Conservation (phyloP, 2,797 vertebrate species). For the Pseudomugil tenellus region DNA sequence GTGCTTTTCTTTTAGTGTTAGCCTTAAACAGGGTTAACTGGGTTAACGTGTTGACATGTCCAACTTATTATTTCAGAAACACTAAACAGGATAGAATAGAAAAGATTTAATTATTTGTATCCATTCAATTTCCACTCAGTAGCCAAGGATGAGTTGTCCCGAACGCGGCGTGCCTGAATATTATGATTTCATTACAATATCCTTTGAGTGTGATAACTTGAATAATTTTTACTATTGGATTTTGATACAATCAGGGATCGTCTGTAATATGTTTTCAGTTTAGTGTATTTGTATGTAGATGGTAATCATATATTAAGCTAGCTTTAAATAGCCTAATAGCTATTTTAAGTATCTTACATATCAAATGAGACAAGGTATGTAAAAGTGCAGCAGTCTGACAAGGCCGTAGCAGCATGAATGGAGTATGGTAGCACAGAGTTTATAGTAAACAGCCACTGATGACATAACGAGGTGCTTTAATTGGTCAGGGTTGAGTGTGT, state of each 20-base stretch:
- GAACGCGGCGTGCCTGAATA: too few relatives aligned
- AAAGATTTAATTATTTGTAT: too few relatives aligned
- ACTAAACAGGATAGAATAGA: background rate
- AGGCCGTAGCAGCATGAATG: conserved; percentile 12
- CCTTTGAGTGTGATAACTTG: too few relatives aligned
- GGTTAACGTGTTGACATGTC: background rate
- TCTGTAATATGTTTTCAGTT: too few relatives aligned
- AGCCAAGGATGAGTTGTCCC: too few relatives aligned
- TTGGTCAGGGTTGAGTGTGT: conserved; percentile 55
- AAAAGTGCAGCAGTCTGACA: conserved; percentile 9
- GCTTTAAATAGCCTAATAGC: too few relatives aligned
- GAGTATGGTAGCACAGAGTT: conserved; percentile 22
- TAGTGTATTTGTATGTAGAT: too few relatives aligned
- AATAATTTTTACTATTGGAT: too few relatives aligned
- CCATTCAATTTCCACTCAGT: too few relatives aligned
- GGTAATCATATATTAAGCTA: too few relatives aligned
- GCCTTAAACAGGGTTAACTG: background rate
- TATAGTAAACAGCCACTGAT: conserved; percentile 69
- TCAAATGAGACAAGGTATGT: background rate
- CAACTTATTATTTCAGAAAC: background rate
- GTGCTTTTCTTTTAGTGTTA: background rate
- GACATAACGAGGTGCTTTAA: conserved; percentile 72
- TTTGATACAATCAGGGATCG: too few relatives aligned
- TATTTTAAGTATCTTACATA: background rate
- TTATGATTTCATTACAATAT: too few relatives aligned